Evolutionary conservation across 2,888 invertebrate genomes (phyloP).

Genomic region (Corbicula japonica): DNA sequence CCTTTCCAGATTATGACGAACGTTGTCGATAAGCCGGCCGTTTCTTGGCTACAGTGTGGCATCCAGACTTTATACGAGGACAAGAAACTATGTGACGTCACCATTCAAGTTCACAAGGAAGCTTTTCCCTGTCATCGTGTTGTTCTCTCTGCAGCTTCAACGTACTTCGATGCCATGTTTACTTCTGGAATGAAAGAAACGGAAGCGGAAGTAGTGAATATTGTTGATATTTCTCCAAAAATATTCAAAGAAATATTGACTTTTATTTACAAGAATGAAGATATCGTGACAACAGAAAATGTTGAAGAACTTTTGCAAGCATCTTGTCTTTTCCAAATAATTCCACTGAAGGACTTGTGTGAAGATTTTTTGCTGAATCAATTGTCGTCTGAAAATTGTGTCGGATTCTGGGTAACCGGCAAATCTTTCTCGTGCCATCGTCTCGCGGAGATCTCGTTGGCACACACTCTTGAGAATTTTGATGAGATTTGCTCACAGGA

Average conservation of each 20-base stretch:
- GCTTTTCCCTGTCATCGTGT: conserved; percentile 67
- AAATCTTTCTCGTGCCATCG: conserved; percentile 44
- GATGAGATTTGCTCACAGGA: conserved; percentile 49
- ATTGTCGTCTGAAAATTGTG: conserved; percentile 61
- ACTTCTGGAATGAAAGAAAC: conserved; percentile 69
- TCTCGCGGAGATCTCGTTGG: conserved; percentile 39
- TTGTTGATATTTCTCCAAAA: conserved; percentile 47
- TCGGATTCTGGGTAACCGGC: conserved; percentile 63
- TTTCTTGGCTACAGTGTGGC: conserved; percentile 52
- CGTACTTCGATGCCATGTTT: conserved; percentile 72
- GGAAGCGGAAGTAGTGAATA: conserved; percentile 32
- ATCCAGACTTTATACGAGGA: conserved; percentile 55
- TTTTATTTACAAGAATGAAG: conserved; percentile 59
- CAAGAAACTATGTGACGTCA: conserved; percentile 59
- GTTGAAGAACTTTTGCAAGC: conserved; percentile 61
- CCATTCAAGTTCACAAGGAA: conserved; percentile 52
- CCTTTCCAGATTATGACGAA: too few relatives aligned
- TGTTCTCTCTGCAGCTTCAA: conserved; percentile 66
- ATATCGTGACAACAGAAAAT: conserved; percentile 51
- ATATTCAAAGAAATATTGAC: conserved; percentile 57
- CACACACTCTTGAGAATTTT: conserved; percentile 56
- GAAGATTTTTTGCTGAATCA: conserved; percentile 61
- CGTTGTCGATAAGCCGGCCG: too few relatives aligned
- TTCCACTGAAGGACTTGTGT: conserved; percentile 54
- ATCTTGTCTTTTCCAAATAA: conserved; percentile 61